These are phyloP conservation scores for Chloroceryle inda DNA, from an alignment of 2,797 vertebrate species.

Conservation along the genomic window DNA sequence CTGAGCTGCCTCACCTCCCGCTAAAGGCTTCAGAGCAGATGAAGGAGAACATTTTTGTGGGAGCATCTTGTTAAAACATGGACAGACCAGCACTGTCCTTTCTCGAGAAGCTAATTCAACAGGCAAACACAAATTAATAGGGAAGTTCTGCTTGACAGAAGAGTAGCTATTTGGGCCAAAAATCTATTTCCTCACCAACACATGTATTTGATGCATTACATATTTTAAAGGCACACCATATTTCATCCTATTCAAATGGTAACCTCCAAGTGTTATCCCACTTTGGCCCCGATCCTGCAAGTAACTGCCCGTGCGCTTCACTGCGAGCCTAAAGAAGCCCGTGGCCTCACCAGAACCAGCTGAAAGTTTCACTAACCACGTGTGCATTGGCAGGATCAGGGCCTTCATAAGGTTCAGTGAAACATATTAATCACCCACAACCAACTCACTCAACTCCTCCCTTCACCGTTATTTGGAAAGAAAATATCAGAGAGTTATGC, in stretches of 20 bases:
- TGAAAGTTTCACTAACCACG: background rate
- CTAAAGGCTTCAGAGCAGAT: background rate
- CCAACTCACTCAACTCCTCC: conserved; percentile 63
- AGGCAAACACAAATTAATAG: background rate
- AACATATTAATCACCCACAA: conserved; percentile 35
- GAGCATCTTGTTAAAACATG: background rate
- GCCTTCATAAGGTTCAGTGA: conserved; percentile 56
- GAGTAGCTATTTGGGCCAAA: background rate
- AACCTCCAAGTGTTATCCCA: background rate
- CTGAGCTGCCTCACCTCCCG: background rate
- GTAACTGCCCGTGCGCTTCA: background rate
- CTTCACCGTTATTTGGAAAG: conserved; percentile 35
- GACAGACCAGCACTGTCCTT: background rate
- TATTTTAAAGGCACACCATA: background rate
- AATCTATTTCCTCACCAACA: background rate
- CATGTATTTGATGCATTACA: background rate
- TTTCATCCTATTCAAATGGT: background rate
- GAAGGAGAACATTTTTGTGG: background rate
- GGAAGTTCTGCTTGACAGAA: background rate
- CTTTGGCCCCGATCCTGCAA: background rate
- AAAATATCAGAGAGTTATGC: conserved; percentile 25
- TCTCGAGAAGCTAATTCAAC: background rate
- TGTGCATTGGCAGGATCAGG: background rate
- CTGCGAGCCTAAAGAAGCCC: background rate
- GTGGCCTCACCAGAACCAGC: background rate